Evolutionary conservation across 2,797 vertebrate species (phyloP), one percentile per base, ranked within the genome.

Genomic region (Poecilia picta): DNA sequence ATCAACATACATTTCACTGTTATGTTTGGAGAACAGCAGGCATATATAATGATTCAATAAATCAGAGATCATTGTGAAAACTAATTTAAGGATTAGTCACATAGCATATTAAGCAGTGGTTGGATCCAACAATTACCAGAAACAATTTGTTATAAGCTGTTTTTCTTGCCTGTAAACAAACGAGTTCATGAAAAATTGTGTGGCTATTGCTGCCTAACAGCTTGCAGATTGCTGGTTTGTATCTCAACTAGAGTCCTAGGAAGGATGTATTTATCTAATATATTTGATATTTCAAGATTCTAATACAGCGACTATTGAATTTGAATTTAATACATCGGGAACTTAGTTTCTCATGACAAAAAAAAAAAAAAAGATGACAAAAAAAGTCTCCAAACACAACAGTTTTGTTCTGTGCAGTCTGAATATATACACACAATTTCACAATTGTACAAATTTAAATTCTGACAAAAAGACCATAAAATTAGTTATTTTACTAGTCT

Each of bases 1-100:
- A 77, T 77, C 46, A 74, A 25, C 55, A 59, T 70, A 55, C 33
- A 55, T 76, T 62, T 80, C 8, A 72, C 45, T 31, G n/a, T 46
- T 46, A 46, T 49, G 46, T 74, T 74, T 57, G 36, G 33, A 74
- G 23, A 8, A 41, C 33, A 36, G 49, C 72, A 55, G 49, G 6
- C 39, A 53, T 73, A 33, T 20, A 47, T 23, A 31, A 47, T 49
- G 71, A 33, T 45, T 72, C 46, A 18, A 47, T 18, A 72, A 46
- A 28, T 47, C 70, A 46, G n/a, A 47, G 4, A 18, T 28, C 1
- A 72, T 72, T 31, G n/a, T 66, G 62, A 66, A 66, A 39, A 66
- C 18, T 66, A 66, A 66, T 33, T 66, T 39, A 66, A 66, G 28
- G 33, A 39, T 66, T 66, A 39, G 62, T 39, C 33, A 2, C 62